A percentile compares a stretch with the other conserved stretches of the same genome.
phyloP scores from a whole-genome alignment of 2,888 invertebrate species.

The Octonoba sinensis region DNA sequence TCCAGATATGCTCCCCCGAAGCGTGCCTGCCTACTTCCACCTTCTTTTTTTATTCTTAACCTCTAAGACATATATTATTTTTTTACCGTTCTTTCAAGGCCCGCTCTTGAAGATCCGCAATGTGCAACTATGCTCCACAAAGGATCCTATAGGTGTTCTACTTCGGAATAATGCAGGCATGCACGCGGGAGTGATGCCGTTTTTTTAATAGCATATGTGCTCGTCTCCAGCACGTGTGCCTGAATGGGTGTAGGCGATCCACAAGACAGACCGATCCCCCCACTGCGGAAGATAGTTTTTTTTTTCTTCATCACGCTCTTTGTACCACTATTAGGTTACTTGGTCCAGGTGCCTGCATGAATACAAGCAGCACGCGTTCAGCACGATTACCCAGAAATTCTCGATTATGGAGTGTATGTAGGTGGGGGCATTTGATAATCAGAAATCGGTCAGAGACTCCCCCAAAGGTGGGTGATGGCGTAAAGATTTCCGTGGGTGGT shows the following conservation, averaged over 20 bases:
- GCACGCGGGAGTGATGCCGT: slow-evolving; percentile 16
- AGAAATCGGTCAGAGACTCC: slow-evolving; percentile 25
- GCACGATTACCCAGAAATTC: slow-evolving; percentile 50
- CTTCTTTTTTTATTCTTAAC: slow-evolving; percentile 23
- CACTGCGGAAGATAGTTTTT: slow-evolving; percentile 9
- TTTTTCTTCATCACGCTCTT: not conserved
- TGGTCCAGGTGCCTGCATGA: slow-evolving; percentile 41
- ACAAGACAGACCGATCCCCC: slow-evolving; percentile 5
- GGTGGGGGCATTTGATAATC: slow-evolving; percentile 19
- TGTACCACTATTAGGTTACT: slow-evolving; percentile 3
- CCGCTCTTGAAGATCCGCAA: slow-evolving; percentile 45
- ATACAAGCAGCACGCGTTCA: slow-evolving; percentile 29
- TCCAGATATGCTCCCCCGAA: slow-evolving; percentile 38
- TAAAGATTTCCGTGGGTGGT: too few relatives aligned
- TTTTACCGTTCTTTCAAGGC: slow-evolving; percentile 3
- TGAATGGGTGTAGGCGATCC: slow-evolving; percentile 11
- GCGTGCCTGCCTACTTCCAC: slow-evolving; percentile 42
- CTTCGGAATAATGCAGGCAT: slow-evolving; percentile 7
- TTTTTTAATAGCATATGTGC: not conserved
- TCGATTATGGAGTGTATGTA: not conserved
- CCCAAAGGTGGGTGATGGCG: slow-evolving; percentile 31
- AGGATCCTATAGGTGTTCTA: slow-evolving; percentile 29
- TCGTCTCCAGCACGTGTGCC: slow-evolving; percentile 9
- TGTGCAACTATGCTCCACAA: slow-evolving; percentile 43
- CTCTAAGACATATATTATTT: slow-evolving; percentile 22